Conservation (phyloP, 2,797 vertebrate genomes). For the Myripristis murdjan region DNA sequence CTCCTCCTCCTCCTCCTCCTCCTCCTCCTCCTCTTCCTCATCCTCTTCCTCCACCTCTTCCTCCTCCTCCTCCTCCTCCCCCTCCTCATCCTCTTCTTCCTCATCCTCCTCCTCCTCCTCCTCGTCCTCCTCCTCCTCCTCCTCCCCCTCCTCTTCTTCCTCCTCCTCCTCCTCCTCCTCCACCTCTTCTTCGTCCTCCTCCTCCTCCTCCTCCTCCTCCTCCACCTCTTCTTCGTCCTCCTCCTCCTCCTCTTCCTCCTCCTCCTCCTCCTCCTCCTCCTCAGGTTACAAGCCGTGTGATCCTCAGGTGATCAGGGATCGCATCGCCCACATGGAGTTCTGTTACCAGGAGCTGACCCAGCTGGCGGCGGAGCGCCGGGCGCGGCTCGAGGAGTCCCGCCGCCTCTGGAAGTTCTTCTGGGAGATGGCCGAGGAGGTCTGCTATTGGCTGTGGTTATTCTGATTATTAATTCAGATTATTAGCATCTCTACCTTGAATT, state of each 20-base stretch:
- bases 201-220: too few relatives aligned
- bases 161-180: background rate
- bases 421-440: constrained; percentile 96
- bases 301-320: constrained; percentile 93
- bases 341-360: constrained; percentile 91
- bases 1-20: too few relatives aligned
- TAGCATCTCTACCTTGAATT: too few relatives aligned
- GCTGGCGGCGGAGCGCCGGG: constrained; percentile 89
- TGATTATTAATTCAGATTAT: too few relatives aligned
- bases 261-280: too few relatives aligned
- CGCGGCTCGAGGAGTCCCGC: constrained; percentile 91
- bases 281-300: constrained; percentile 98
- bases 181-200: background rate
- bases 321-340: constrained; percentile 92
- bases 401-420: constrained; percentile 95
- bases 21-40: too few relatives aligned
- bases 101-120: too few relatives aligned
- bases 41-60: too few relatives aligned
- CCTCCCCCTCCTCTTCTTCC: background rate
- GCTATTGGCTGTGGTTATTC: too few relatives aligned
- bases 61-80: too few relatives aligned
- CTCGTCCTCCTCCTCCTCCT: background rate
- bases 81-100: background rate
- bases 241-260: constrained; percentile 8
- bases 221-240: too few relatives aligned